Percentiles rank a stretch among this genome's conserved stretches.
phyloP scores from a whole-genome alignment of 2,888 invertebrate species.

The Plusia festucae region DNA sequence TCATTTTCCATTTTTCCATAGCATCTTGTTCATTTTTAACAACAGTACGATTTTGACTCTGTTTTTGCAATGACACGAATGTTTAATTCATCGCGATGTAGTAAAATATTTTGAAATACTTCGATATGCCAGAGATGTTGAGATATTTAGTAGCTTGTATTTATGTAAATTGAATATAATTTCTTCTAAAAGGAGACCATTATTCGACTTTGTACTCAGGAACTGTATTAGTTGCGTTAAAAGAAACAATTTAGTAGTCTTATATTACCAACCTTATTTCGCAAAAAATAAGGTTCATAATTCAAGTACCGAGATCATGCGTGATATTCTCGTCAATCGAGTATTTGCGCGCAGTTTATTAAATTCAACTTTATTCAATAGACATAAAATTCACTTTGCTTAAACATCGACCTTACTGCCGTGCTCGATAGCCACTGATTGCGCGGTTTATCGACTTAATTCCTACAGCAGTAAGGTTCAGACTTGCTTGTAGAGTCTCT shows the following conservation, averaged over 20 bases:
- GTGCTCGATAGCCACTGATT: background rate
- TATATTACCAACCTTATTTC: slow-evolving; percentile 13
- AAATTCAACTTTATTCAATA: slow-evolving; percentile 8
- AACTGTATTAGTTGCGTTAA: slow-evolving; percentile 32
- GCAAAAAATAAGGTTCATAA: slow-evolving; percentile 35
- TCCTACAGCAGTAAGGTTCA: slow-evolving; percentile 31
- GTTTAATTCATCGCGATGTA: no score
- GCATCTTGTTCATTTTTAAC: no score
- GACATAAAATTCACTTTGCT: slow-evolving; percentile 21
- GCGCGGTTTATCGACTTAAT: slow-evolving; percentile 21
- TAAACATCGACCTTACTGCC: background rate
- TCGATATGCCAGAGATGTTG: no score
- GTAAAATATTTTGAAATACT: no score
- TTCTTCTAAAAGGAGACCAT: background rate
- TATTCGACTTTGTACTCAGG: slow-evolving; percentile 21
- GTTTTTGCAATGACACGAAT: no score
- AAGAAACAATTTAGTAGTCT: slow-evolving; percentile 27
- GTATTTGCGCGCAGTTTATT: slow-evolving; percentile 14
- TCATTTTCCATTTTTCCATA: no score
- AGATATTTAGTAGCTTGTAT: background rate
- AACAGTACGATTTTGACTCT: no score
- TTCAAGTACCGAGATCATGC: slow-evolving; percentile 42
- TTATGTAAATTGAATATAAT: background rate
- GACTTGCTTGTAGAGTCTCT: slow-evolving; percentile 33
- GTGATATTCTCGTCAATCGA: slow-evolving; percentile 7